Evolutionary conservation across 2,888 invertebrate genomes (phyloP).

Genomic region (Dasypogon diadema): DNA sequence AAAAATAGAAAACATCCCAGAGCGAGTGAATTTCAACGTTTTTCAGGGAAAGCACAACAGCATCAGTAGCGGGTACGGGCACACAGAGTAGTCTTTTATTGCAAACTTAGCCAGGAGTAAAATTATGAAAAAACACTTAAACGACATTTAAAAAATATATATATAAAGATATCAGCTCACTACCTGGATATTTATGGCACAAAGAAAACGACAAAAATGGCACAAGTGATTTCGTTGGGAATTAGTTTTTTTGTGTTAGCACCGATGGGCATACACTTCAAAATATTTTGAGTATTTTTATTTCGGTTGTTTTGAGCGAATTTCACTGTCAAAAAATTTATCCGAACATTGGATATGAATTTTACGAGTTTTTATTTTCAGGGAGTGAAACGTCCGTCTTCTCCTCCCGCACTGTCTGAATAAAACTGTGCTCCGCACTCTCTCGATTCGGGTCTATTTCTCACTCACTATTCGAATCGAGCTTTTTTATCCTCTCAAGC

Average conservation of each 20-base stretch:
- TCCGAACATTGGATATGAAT: too few relatives aligned
- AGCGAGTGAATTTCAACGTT: too few relatives aligned
- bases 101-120: too few relatives aligned
- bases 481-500: constrained; percentile 21
- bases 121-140: too few relatives aligned
- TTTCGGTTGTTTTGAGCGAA: not conserved
- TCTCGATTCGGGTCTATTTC: not conserved
- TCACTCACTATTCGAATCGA: not conserved
- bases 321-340: not conserved
- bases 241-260: not conserved
- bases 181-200: constrained; percentile 41
- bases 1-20: constrained; percentile 5
- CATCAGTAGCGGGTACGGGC: too few relatives aligned
- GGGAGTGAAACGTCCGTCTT: constrained; percentile 8
- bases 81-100: too few relatives aligned
- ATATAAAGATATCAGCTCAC: not conserved
- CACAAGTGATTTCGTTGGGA: constrained; percentile 16
- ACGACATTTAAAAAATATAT: not conserved
- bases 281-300: too few relatives aligned
- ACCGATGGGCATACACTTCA: not conserved
- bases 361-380: not conserved
- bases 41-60: too few relatives aligned
- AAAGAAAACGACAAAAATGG: constrained; percentile 15
- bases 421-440: not conserved
- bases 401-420: not conserved